Percentiles rank a stretch among this genome's conserved stretches.
Conservation (phyloP, 1,140 invertebrate species). For the Trichonephila clavata region DNA sequence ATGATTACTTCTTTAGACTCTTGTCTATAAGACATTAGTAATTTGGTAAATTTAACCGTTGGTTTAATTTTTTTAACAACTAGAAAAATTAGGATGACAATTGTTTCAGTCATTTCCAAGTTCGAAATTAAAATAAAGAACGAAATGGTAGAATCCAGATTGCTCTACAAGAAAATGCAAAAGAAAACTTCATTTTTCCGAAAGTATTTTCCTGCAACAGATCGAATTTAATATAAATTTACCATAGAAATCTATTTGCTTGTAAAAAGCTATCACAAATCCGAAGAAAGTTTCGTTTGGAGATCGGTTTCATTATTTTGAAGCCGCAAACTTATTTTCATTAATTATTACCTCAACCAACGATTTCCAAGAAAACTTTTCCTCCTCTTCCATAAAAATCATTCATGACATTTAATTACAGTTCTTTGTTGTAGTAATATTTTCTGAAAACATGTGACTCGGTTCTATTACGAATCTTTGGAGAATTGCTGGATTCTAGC, state of each 20-base stretch:
- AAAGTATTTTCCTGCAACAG: constrained; percentile 20
- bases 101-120: background rate
- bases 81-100: no score
- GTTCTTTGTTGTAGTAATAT: constrained; percentile 7
- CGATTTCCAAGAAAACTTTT: background rate
- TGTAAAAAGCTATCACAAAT: background rate
- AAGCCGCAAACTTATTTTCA: background rate
- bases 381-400: background rate
- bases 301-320: background rate
- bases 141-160: background rate
- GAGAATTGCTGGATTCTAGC: constrained; percentile 14
- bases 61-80: no score
- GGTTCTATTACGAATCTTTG: background rate
- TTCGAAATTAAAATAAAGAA: no score
- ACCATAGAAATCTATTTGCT: background rate
- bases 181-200: background rate
- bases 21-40: no score
- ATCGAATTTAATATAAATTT: constrained; percentile 12
- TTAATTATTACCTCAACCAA: constrained; percentile 20
- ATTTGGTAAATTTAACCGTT: no score
- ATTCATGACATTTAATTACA: constrained; percentile 48
- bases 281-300: background rate
- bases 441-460: constrained; percentile 4
- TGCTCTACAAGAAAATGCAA: background rate
- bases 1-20: no score